phyloP scores from a whole-genome alignment of 2,797 vertebrate species.

The Prionace glauca region DNA sequence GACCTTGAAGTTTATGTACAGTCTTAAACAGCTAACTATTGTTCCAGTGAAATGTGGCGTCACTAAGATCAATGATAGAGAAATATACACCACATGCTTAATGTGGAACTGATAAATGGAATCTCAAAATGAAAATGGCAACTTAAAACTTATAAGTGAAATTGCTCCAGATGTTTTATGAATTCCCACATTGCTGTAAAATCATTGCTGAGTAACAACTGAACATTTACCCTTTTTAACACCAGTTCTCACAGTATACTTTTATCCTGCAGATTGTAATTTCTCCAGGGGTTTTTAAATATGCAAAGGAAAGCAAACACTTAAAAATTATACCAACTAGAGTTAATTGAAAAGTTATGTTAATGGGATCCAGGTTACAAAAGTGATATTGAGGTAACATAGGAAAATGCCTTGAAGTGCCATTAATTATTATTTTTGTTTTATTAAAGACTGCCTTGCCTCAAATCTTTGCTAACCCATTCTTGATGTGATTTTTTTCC shows the following conservation, averaged over 20 bases:
- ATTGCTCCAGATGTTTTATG: neutral
- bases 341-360: neutral
- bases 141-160: neutral
- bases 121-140: neutral
- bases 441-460: neutral
- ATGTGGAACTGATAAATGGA: neutral
- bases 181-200: neutral
- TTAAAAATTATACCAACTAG: neutral
- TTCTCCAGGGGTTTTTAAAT: too few species aligned
- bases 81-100: neutral
- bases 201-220: neutral
- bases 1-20: neutral
- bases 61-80: neutral
- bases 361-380: neutral
- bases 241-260: neutral
- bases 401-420: neutral
- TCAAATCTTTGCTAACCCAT: neutral
- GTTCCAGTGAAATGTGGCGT: neutral
- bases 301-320: neutral
- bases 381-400: neutral
- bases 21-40: neutral
- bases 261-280: neutral
- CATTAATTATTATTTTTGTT: neutral
- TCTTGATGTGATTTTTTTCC: neutral
- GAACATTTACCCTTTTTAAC: neutral